Evolutionary conservation across 2,797 vertebrate species (phyloP).

Genomic region (Gymnocypris eckloni): DNA sequence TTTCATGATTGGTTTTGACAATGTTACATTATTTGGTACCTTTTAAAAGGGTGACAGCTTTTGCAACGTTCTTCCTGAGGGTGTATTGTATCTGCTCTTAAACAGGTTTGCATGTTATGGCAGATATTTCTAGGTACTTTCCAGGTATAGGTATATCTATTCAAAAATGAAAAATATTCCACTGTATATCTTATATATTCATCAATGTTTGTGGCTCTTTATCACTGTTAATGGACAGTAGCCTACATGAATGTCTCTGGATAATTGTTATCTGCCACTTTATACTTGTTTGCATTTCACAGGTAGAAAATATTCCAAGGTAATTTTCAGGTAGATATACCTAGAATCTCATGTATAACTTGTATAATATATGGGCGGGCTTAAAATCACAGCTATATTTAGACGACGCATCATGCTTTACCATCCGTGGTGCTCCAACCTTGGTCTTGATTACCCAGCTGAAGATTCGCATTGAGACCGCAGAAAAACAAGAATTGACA

Average conservation of each 20-base stretch:
- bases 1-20: background rate
- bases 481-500: background rate
- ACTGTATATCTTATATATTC: background rate
- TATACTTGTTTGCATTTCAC: background rate
- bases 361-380: background rate
- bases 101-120: background rate
- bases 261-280: background rate
- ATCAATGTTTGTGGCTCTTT: background rate
- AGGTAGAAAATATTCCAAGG: background rate
- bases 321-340: background rate
- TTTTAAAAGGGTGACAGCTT: too few species aligned
- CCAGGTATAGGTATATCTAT: background rate
- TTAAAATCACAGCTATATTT: background rate
- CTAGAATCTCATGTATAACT: background rate
- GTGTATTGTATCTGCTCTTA: background rate
- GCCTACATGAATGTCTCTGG: background rate
- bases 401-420: background rate
- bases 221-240: background rate
- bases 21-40: background rate
- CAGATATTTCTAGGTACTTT: background rate
- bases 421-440: background rate
- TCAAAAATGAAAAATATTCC: background rate
- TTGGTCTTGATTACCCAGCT: background rate
- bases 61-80: too few species aligned
- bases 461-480: background rate